Evolutionary conservation across 2,797 vertebrate species (phyloP).

Genomic region (Stomatorhinus walkeri): DNA sequence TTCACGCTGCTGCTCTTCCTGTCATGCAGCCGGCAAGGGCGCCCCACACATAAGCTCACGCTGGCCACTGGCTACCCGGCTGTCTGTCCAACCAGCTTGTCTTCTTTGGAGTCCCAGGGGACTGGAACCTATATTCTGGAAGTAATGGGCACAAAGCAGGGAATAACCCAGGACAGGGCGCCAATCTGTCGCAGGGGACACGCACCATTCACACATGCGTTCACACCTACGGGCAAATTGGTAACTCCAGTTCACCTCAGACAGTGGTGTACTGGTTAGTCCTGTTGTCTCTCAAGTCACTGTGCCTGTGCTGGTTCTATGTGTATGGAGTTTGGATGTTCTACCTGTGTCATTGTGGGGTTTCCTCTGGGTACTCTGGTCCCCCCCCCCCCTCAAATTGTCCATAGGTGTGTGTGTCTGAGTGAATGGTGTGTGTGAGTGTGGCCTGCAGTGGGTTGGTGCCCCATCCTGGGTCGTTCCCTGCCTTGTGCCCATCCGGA

Average conservation of each 20-base stretch:
- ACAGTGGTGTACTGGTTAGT: not conserved
- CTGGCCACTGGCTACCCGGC: not conserved
- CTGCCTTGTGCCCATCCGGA: not conserved
- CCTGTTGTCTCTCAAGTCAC: not conserved
- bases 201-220: not conserved
- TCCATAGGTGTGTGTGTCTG: not conserved
- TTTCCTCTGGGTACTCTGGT: not conserved
- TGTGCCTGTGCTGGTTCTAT: not conserved
- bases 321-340: not conserved
- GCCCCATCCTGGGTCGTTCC: not conserved
- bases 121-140: not conserved
- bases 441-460: not conserved
- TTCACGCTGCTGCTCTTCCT: not conserved
- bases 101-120: not conserved
- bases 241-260: not conserved
- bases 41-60: too few species aligned
- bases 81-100: not conserved
- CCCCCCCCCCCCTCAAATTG: not conserved
- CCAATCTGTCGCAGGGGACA: not conserved
- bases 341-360: not conserved
- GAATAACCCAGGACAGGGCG: not conserved
- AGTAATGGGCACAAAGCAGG: not conserved
- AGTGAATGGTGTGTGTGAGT: not conserved
- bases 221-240: not conserved
- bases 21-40: not conserved